These are phyloP conservation scores for Siniperca knerii DNA, from an alignment of 2,113 vertebrate species.

Conservation along the genomic window DNA sequence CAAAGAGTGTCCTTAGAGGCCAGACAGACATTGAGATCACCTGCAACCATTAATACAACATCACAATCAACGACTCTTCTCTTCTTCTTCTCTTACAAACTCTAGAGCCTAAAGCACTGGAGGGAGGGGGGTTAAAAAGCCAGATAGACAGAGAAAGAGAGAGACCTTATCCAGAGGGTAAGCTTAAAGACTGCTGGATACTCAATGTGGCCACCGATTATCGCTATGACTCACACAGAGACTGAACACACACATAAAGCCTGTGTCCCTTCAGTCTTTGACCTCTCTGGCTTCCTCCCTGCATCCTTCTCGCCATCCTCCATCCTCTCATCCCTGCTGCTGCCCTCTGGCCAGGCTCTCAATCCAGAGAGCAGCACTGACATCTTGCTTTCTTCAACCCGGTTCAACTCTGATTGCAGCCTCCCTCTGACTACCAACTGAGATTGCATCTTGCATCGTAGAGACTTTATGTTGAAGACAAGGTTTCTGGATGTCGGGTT, in stretches of 20 bases:
- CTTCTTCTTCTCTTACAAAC: background rate
- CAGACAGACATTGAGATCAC: slow-evolving; percentile 51
- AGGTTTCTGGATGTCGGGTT: slow-evolving; percentile 6
- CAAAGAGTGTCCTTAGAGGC: slow-evolving; percentile 56
- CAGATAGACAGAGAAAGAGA: slow-evolving; percentile 2
- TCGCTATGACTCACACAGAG: slow-evolving; percentile 14
- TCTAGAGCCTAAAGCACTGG: background rate
- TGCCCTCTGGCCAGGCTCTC: background rate
- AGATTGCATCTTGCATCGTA: background rate
- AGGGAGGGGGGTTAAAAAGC: background rate
- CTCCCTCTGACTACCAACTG: background rate
- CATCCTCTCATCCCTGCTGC: slow-evolving; percentile 2
- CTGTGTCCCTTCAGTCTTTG: slow-evolving; percentile 18
- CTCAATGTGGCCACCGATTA: slow-evolving; percentile 15
- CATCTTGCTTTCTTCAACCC: background rate
- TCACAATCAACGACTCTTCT: slow-evolving; percentile 59
- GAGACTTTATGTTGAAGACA: background rate
- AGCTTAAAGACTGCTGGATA: slow-evolving; percentile 32
- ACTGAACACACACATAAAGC: slow-evolving; percentile 16
- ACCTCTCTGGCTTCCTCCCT: slow-evolving; percentile 14
- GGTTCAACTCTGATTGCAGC: background rate
- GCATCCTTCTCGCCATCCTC: slow-evolving; percentile 1
- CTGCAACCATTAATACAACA: slow-evolving; percentile 40
- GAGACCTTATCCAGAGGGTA: slow-evolving; percentile 5
- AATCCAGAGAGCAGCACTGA: slow-evolving; percentile 15